These are phyloP conservation scores for Plestiodon gilberti DNA, from an alignment of 2,113 vertebrate species.

Conservation along the genomic window DNA sequence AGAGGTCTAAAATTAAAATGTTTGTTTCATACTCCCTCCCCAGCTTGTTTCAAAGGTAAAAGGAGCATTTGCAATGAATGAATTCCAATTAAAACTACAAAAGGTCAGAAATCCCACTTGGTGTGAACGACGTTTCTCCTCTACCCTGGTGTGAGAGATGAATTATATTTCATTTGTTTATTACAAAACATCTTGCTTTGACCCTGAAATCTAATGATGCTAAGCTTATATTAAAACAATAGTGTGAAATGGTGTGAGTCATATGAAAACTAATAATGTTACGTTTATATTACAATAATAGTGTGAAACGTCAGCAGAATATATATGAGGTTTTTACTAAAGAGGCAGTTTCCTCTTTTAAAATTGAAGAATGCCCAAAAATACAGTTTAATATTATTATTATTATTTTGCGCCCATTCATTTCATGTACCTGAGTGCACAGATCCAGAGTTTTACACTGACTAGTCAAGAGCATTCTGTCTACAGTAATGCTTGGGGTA, in stretches of 20 bases:
- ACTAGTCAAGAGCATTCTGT: not conserved
- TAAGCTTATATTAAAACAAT: not conserved
- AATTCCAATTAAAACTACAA: not conserved
- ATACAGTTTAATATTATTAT: not conserved
- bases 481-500: not conserved
- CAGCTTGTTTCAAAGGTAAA: not conserved
- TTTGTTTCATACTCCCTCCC: not conserved
- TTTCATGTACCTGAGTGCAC: not conserved
- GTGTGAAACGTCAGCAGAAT: not conserved
- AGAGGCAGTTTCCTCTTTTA: not conserved
- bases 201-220: not conserved
- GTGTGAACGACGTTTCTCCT: not conserved
- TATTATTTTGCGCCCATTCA: not conserved
- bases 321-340: not conserved
- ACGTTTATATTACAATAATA: not conserved
- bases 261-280: not conserved
- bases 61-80: not conserved
- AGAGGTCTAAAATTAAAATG: not conserved
- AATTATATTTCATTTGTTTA: not conserved
- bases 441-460: not conserved
- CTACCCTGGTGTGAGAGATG: not conserved
- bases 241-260: not conserved
- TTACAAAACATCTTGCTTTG: not conserved
- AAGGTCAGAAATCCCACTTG: not conserved
- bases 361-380: not conserved